Percentiles rank a stretch among this genome's conserved stretches.
Evolutionary conservation across 2,113 vertebrate genomes (phyloP).

Genomic region (Catagonus wagneri): DNA sequence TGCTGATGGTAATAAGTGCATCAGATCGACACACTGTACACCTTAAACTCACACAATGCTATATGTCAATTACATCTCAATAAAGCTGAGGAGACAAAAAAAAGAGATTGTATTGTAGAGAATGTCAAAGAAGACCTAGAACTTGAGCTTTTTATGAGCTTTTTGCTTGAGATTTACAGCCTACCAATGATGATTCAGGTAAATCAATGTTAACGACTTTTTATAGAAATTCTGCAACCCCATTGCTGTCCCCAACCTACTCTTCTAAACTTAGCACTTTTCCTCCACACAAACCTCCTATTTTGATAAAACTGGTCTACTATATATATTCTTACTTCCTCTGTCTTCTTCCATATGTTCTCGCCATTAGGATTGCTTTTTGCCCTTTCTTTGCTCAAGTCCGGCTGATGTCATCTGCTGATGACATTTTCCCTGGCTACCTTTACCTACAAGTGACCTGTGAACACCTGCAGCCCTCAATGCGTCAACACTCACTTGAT

Average conservation of each 20-base stretch:
- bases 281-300: not conserved
- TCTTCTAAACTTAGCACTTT: not conserved
- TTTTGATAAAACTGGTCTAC: too few species aligned
- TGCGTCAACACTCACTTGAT: not conserved
- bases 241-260: not conserved
- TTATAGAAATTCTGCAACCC: not conserved
- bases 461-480: not conserved
- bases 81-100: rapidly evolving
- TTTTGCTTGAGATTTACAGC: not conserved
- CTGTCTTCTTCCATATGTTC: not conserved
- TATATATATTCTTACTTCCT: not conserved
- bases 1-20: not conserved
- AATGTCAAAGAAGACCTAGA: not conserved
- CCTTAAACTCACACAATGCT: not conserved
- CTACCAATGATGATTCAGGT: not conserved
- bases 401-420: not conserved
- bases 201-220: not conserved
- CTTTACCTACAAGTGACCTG: not conserved
- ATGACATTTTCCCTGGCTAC: not conserved
- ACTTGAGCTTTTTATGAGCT: not conserved
- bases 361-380: not conserved
- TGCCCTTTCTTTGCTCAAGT: not conserved
- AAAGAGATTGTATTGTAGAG: not conserved
- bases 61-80: not conserved
- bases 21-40: not conserved